Evolutionary conservation across 2,113 vertebrate genomes (phyloP).

Genomic region (Bos indicus): DNA sequence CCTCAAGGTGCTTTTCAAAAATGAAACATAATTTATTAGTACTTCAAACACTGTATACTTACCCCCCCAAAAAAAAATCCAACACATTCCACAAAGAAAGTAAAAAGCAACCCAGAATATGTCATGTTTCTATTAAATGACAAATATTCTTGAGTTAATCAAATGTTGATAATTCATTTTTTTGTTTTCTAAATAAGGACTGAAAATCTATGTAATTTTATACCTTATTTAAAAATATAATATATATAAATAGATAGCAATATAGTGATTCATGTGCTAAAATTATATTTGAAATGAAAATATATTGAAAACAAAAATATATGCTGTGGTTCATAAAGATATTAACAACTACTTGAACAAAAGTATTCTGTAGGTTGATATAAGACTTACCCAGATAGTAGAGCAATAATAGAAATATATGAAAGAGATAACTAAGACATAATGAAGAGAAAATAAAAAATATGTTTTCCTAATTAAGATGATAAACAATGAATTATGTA

Average conservation of each 20-base stretch:
- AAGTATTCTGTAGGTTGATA: not conserved
- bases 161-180: not conserved
- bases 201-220: not conserved
- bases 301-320: not conserved
- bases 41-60: not conserved
- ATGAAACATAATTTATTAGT: not conserved
- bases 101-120: not conserved
- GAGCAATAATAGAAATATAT: not conserved
- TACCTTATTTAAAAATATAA: not conserved
- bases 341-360: not conserved
- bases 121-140: not conserved
- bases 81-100: not conserved
- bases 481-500: not conserved
- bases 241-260: not conserved
- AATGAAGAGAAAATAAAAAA: not conserved
- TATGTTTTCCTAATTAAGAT: not conserved
- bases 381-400: not conserved
- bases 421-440: not conserved
- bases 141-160: not conserved
- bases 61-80: not conserved
- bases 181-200: not conserved
- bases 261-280: not conserved
- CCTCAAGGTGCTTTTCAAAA: not conserved
- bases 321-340: not conserved
- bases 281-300: not conserved